Percentiles rank a stretch among this genome's conserved stretches.
These are phyloP conservation scores for Nesogale talazaci DNA, from an alignment of 2,113 vertebrate species.

Conservation along the genomic window DNA sequence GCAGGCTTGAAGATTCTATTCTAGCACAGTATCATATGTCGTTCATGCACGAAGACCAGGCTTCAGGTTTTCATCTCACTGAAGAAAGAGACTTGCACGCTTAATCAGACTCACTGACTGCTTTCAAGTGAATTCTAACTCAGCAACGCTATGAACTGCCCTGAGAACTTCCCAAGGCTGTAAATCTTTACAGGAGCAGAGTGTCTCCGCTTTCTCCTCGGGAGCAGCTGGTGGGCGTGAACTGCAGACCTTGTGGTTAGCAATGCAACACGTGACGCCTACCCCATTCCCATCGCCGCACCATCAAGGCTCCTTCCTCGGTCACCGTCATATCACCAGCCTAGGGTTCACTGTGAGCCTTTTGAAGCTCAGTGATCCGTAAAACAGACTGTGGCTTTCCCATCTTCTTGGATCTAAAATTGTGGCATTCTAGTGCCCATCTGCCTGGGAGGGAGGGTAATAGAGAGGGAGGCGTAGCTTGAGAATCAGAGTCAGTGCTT, in stretches of 20 bases:
- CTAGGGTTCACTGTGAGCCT: neutral
- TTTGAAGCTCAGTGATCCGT: too few relatives aligned
- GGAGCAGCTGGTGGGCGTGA: too few relatives aligned
- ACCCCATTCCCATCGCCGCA: too few relatives aligned
- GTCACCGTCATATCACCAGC: neutral
- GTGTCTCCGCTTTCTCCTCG: too few relatives aligned
- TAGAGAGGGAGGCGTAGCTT: neutral
- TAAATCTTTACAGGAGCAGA: too few relatives aligned
- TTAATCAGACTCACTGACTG: too few relatives aligned
- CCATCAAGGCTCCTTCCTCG: neutral
- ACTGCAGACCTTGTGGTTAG: too few relatives aligned
- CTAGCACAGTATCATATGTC: neutral
- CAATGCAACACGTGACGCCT: too few relatives aligned
- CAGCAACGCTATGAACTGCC: too few relatives aligned
- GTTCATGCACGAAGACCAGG: neutral
- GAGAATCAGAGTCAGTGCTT: neutral
- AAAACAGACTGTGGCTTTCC: neutral
- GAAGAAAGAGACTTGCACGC: slow-evolving; percentile 30
- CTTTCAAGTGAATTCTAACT: too few relatives aligned
- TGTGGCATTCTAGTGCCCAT: neutral
- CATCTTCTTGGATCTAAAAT: slow-evolving; percentile 9
- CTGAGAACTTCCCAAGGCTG: too few relatives aligned
- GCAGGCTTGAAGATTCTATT: neutral
- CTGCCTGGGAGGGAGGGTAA: neutral
- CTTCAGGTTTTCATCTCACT: neutral